Percentiles rank a stretch among this genome's conserved stretches.
phyloP scores from a whole-genome alignment of 1,140 invertebrate genomes.

The Heliconius congener region DNA sequence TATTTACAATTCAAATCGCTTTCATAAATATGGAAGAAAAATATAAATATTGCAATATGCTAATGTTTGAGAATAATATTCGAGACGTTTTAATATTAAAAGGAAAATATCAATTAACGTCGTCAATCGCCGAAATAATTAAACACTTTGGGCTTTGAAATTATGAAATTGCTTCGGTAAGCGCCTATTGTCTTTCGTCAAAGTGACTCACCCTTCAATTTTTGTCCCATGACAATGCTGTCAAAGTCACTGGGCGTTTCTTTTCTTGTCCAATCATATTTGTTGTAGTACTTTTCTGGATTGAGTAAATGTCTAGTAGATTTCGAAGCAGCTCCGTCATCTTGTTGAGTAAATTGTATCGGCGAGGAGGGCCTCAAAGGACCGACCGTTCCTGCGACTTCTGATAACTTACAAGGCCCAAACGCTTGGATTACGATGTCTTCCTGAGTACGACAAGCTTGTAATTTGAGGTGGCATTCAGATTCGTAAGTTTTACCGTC shows the following conservation, averaged over 20 bases:
- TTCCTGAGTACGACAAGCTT: constrained; percentile 91
- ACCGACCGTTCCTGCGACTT: constrained; percentile 86
- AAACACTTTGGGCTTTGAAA: constrained; percentile 18
- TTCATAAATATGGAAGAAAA: constrained; percentile 13
- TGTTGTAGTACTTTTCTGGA: constrained; percentile 88
- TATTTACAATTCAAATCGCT: constrained; percentile 5
- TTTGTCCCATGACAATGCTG: constrained; percentile 73
- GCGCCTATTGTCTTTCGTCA: constrained; percentile 23
- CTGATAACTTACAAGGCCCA: constrained; percentile 88
- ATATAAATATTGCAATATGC: constrained; percentile 10
- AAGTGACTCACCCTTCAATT: constrained; percentile 65
- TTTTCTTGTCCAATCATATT: constrained; percentile 80
- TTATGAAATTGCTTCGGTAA: constrained; percentile 28
- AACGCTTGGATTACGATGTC: constrained; percentile 90
- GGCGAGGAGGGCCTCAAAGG: constrained; percentile 88
- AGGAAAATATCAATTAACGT: constrained; percentile 10
- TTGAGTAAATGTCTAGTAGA: constrained; percentile 90
- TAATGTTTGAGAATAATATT: neutral
- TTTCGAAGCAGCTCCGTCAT: constrained; percentile 90
- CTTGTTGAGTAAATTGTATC: constrained; percentile 90
- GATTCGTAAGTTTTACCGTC: constrained; percentile 91
- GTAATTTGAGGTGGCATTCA: constrained; percentile 87
- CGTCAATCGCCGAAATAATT: constrained; percentile 16
- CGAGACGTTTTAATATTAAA: neutral
- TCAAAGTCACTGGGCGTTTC: constrained; percentile 84